phyloP scores from a whole-genome alignment of 1,140 invertebrate genomes.

The Drosophila simulans region DNA sequence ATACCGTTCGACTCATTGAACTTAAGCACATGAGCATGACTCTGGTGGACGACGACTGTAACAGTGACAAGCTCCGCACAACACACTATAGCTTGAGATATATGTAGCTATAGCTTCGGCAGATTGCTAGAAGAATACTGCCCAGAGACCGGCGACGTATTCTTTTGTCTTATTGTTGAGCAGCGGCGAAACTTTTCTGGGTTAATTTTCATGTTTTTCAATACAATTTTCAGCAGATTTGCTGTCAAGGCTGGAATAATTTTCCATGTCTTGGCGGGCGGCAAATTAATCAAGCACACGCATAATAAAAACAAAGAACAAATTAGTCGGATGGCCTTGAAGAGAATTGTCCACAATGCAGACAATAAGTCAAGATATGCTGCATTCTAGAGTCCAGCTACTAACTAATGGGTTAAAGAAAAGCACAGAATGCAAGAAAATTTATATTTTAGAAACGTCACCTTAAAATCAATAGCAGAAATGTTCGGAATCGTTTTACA shows the following conservation, averaged over 20 bases:
- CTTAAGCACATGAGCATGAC: conserved; percentile 59
- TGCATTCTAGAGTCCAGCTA: not conserved
- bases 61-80: conserved; percentile 22
- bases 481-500: not conserved
- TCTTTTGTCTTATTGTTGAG: conserved; percentile 63
- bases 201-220: conserved; percentile 67
- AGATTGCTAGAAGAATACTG: conserved; percentile 18
- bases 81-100: not conserved
- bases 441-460: no score
- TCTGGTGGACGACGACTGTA: conserved; percentile 37
- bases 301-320: conserved; percentile 52
- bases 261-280: conserved; percentile 54
- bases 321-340: conserved; percentile 43
- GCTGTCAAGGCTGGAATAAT: conserved; percentile 65
- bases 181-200: conserved; percentile 53
- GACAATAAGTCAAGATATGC: not conserved
- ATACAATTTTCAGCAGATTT: conserved; percentile 57
- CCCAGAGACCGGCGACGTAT: conserved; percentile 36
- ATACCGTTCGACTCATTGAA: conserved; percentile 62
- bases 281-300: conserved; percentile 56
- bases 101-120: conserved; percentile 1
- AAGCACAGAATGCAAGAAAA: no score
- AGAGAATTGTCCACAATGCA: not conserved
- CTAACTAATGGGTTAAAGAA: not conserved
- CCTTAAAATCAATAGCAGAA: no score